phyloP scores from a whole-genome alignment of 92 coral and sea anemone species.

The Porites rus region DNA sequence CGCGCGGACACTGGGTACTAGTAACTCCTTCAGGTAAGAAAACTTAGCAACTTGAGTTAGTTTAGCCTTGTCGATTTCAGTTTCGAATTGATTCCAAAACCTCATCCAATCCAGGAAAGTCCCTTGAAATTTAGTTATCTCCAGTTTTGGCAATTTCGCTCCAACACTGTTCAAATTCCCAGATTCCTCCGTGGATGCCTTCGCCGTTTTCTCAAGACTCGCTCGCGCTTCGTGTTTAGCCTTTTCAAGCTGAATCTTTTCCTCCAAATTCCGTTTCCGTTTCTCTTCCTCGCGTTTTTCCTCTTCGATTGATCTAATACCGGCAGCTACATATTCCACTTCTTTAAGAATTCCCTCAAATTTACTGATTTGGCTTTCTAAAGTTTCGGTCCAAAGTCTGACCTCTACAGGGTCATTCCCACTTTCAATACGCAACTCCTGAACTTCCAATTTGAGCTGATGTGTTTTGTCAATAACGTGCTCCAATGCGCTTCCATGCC shows the following conservation, averaged over 20 bases:
- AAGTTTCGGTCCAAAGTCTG: no score
- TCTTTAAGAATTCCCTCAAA: no score
- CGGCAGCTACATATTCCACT: no score
- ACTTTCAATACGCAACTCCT: no score
- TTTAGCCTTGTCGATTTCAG: slow-evolving; percentile 64
- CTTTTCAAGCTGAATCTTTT: slow-evolving; percentile 16
- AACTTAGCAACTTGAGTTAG: slow-evolving; percentile 61
- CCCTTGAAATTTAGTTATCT: slow-evolving; percentile 68
- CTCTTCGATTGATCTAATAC: no score
- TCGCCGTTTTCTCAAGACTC: no score
- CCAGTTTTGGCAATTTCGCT: slow-evolving; percentile 61
- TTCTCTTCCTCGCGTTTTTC: no score
- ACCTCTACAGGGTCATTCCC: no score
- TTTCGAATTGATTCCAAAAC: slow-evolving; percentile 71
- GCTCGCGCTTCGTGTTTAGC: no score
- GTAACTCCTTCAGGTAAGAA: slow-evolving; percentile 60
- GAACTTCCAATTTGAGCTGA: slow-evolving; percentile 45
- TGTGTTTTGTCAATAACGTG: slow-evolving; percentile 43
- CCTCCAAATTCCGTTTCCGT: not conserved
- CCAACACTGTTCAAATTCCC: slow-evolving; percentile 4
- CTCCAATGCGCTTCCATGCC: slow-evolving; percentile 52
- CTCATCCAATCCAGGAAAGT: slow-evolving; percentile 57
- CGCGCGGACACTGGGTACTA: slow-evolving; percentile 46
- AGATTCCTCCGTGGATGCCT: slow-evolving; percentile 17
- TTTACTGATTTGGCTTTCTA: no score